A percentile compares a stretch with the other conserved stretches of the same genome.
phyloP scores from a whole-genome alignment of 2,113 vertebrate species.

The Recurvirostra avosetta region DNA sequence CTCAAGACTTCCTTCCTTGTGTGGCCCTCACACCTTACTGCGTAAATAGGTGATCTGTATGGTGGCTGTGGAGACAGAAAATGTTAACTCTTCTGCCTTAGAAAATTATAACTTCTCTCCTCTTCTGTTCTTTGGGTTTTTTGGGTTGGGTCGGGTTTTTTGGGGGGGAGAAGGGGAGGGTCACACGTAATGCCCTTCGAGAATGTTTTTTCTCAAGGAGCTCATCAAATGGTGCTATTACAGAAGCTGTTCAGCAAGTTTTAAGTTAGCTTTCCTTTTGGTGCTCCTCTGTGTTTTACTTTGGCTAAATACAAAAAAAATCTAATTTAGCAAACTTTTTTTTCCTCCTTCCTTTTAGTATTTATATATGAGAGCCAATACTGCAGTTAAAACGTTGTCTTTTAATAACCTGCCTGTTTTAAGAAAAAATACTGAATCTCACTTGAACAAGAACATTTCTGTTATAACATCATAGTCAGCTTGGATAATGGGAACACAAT shows the following conservation, averaged over 20 bases:
- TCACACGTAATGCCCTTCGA: background rate
- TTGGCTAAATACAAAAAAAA: background rate
- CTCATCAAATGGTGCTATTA: background rate
- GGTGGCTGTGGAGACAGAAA: slow-evolving; percentile 28
- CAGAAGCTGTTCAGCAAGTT: background rate
- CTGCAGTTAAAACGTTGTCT: background rate
- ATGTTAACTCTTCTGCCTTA: background rate
- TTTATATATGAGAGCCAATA: background rate
- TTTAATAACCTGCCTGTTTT: background rate
- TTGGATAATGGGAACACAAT: background rate
- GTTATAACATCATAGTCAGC: background rate
- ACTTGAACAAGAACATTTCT: background rate
- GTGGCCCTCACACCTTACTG: slow-evolving; percentile 35
- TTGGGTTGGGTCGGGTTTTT: background rate
- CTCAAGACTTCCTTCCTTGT: slow-evolving; percentile 73
- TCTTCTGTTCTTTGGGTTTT: background rate
- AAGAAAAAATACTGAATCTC: background rate
- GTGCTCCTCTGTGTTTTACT: background rate
- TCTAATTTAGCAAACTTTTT: background rate
- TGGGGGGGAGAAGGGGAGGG: rapidly evolving
- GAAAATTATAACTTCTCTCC: background rate
- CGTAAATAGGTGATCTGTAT: slow-evolving; percentile 46
- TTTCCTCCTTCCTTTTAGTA: background rate
- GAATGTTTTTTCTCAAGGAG: background rate
- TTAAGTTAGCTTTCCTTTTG: background rate